Evolutionary conservation across 2,888 invertebrate genomes (phyloP).

Genomic region (Neoascia interrupta): DNA sequence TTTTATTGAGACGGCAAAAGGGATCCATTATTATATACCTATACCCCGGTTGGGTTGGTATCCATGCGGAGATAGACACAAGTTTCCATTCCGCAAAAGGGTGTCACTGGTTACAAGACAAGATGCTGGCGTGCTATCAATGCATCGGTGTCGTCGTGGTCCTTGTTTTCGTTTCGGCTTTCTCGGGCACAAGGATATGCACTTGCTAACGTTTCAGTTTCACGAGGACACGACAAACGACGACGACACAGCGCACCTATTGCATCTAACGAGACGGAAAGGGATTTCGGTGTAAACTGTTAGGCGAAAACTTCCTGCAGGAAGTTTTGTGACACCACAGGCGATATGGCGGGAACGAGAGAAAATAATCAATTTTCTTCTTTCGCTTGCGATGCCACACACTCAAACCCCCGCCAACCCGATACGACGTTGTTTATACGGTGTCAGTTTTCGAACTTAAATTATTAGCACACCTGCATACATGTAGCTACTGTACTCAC

Average conservation of each 20-base stretch:
- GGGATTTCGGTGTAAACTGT: too few species aligned
- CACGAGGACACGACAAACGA: neutral
- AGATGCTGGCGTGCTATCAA: slow-evolving; percentile 36
- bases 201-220: too few species aligned
- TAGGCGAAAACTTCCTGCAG: slow-evolving; percentile 13
- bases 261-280: too few species aligned
- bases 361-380: slow-evolving; percentile 59
- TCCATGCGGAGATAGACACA: neutral
- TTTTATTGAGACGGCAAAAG: slow-evolving; percentile 46
- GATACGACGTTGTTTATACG: slow-evolving; percentile 65
- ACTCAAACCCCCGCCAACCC: too few species aligned
- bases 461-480: slow-evolving; percentile 37
- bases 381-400: slow-evolving; percentile 17
- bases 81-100: neutral
- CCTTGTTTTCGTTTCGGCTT: neutral
- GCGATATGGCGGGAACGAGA: slow-evolving; percentile 29
- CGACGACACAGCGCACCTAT: neutral
- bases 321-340: slow-evolving; percentile 53
- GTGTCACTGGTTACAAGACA: slow-evolving; percentile 49
- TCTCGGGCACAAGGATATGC: neutral
- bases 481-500: neutral
- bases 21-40: too few species aligned
- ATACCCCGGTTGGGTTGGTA: neutral
- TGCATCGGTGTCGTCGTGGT: slow-evolving; percentile 14
- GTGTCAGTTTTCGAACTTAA: slow-evolving; percentile 65